Base-by-base conservation (phyloP, 2,888 invertebrate genomes). In the Bedellia somnulentella region DNA sequence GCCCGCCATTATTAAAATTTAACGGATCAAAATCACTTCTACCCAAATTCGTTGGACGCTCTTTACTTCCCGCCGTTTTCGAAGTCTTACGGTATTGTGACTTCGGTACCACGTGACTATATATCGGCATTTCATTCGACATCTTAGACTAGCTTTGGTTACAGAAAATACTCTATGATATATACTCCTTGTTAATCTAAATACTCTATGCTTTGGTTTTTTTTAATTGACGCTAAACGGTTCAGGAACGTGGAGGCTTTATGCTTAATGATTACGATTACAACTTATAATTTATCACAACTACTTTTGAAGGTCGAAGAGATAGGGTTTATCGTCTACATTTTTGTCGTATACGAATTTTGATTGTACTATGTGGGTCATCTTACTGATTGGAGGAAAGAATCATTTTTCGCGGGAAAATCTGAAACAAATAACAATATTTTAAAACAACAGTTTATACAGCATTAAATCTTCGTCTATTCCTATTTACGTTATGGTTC, bases 21-120 rank as follows among this genome's bases (percentile, higher is more conserved):
- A 87, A 52, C 43, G 88, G 60, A 70, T 86, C 73, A 46, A 87
- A 54, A 66, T 87, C 47, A 35, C 80, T 39, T 47, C 82, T 80
- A 1, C 52, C 40, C 6, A 57, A 34, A 13, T 52, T 57, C 27
- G 56, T 53, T 23, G 48, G 36, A 31, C 48, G 41, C 18, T 49
- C 47, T 13, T 49, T 39, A 10, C 49, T 40, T 36, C 44, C 41
- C 32, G 43, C 36, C 16, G 41, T 43, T 48, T 66, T 47, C 22
- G 52, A 35, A 22, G 9, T 11, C 21, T 22, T 11, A 5, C 18
- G 43, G 28, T 61, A 64, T 31, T 73, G 70, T 0, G 68, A 67
- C 41, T 75, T 75, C 3, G 75, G 75, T 11, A 68, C 62, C 27
- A 77, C 70, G 43, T 77, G 77, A 37, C 77, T 77, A 41, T 77